A percentile compares a stretch with the other conserved stretches of the same genome.
These are phyloP conservation scores for Cylas formicarius DNA, from an alignment of 1,140 invertebrate genomes.

Conservation along the genomic window DNA sequence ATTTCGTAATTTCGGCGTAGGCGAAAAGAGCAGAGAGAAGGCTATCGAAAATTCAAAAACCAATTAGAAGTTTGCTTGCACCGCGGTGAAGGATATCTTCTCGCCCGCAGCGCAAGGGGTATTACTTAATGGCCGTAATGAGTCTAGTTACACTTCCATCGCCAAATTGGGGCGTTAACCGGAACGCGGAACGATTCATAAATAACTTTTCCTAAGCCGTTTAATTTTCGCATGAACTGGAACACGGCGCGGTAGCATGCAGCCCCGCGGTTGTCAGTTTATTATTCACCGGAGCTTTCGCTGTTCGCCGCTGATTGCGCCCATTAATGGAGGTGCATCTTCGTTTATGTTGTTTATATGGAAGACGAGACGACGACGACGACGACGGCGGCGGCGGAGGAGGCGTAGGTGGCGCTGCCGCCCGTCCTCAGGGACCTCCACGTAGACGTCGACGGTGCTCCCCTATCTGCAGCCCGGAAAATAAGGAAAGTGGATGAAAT, in stretches of 20 bases:
- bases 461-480: slow-evolving; percentile 3
- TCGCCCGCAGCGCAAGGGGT: slow-evolving; percentile 15
- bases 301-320: slow-evolving; percentile 18
- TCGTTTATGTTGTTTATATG: slow-evolving; percentile 13
- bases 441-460: no score
- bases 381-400: no score
- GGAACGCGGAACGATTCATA: slow-evolving; percentile 30
- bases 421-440: no score
- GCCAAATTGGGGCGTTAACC: slow-evolving; percentile 31
- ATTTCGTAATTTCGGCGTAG: background rate
- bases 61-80: slow-evolving; percentile 19
- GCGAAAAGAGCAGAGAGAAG: slow-evolving; percentile 6
- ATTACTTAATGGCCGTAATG: slow-evolving; percentile 25
- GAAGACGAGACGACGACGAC: slow-evolving; percentile 4
- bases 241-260: slow-evolving; percentile 14
- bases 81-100: slow-evolving; percentile 12
- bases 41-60: slow-evolving; percentile 16
- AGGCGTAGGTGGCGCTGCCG: no score
- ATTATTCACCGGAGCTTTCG: no score
- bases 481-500: slow-evolving; percentile 19
- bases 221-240: slow-evolving; percentile 27
- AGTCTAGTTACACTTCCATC: slow-evolving; percentile 26
- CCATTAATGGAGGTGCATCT: slow-evolving; percentile 19
- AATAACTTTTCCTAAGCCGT: slow-evolving; percentile 31
- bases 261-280: no score